Conservation (phyloP, 2,797 vertebrate species). For the Simalia tracyae region DNA sequence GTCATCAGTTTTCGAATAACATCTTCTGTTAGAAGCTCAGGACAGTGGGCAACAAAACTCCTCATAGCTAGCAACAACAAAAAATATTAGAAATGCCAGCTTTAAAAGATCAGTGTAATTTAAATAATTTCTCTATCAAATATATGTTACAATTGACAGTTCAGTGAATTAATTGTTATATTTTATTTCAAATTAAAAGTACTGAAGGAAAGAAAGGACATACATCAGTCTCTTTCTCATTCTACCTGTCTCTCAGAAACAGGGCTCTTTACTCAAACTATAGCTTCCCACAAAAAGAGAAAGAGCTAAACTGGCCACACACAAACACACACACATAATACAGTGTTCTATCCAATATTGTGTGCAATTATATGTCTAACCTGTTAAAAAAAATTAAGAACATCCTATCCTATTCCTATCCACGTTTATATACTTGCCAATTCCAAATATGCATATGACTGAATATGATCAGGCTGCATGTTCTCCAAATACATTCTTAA, state of each 20-base stretch:
- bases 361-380: background rate
- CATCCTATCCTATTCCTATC: background rate
- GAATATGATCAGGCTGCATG: background rate
- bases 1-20: constrained; percentile 97
- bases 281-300: background rate
- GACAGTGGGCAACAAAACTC: constrained; percentile 98
- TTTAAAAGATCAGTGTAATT: background rate
- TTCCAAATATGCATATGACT: background rate
- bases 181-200: background rate
- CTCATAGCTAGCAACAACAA: constrained; percentile 86
- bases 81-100: constrained; percentile 18
- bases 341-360: background rate
- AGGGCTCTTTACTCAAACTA: background rate
- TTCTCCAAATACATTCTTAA: background rate
- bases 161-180: background rate
- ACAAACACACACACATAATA: background rate
- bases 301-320: background rate
- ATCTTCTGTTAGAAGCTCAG: constrained; percentile 96
- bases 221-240: background rate
- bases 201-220: background rate
- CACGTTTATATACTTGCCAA: background rate
- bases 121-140: background rate
- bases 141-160: background rate
- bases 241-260: background rate
- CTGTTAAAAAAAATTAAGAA: background rate